Evolutionary conservation across 2,888 invertebrate genomes (phyloP).

Genomic region (Eupithecia inturbata): DNA sequence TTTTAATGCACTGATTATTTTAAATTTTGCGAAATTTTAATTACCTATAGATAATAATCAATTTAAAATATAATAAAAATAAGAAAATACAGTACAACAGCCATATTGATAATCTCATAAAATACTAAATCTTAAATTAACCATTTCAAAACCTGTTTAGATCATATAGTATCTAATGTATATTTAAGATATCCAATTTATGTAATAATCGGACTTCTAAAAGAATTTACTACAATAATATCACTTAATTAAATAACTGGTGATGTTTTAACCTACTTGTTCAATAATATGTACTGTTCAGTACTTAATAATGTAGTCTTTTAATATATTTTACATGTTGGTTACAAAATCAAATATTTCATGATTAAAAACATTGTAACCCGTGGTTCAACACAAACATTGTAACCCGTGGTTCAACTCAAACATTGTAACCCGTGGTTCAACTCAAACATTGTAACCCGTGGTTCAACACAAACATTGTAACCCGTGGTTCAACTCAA

Average conservation of each 20-base stretch:
- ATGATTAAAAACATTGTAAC: not conserved
- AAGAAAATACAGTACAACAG: conserved; percentile 52
- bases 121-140: conserved; percentile 35
- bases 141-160: not conserved
- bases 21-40: not conserved
- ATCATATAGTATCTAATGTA: not conserved
- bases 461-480: no score
- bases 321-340: not conserved
- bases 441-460: not conserved
- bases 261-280: conserved; percentile 15
- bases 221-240: not conserved
- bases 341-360: conserved; percentile 10
- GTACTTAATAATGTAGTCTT: no score
- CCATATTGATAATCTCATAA: conserved; percentile 62
- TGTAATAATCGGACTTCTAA: not conserved
- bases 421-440: not conserved
- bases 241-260: conserved; percentile 21
- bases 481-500: not conserved
- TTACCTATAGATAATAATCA: not conserved
- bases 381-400: no score
- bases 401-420: not conserved
- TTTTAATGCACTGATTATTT: not conserved
- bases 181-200: not conserved
- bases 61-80: conserved; percentile 32
- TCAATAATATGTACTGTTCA: no score